phyloP scores from a whole-genome alignment of 2,113 vertebrate species.

The Trichomycterus rosablanca region DNA sequence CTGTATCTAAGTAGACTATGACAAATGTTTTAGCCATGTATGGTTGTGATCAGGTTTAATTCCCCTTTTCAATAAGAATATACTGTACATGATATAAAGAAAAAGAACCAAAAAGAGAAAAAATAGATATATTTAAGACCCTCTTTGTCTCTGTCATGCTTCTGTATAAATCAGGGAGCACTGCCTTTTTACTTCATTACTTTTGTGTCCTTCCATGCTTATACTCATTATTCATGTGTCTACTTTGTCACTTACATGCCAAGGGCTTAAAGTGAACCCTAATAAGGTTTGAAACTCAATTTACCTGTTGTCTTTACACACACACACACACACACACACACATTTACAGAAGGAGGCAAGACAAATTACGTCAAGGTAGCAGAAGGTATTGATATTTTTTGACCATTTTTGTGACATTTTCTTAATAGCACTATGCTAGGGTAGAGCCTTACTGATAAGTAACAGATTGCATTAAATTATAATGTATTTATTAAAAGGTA shows the following conservation, averaged over 20 bases:
- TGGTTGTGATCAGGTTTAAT: too few species aligned
- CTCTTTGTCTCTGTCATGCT: slow-evolving; percentile 23
- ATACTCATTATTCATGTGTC: slow-evolving; percentile 29
- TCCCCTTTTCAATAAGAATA: too few species aligned
- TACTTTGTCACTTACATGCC: slow-evolving; percentile 26
- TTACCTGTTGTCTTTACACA: slow-evolving; percentile 17
- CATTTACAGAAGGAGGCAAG: slow-evolving; percentile 1
- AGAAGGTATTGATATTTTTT: slow-evolving; percentile 30
- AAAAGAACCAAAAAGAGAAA: slow-evolving; percentile 10
- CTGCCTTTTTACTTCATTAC: slow-evolving; percentile 12
- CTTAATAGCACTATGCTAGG: slow-evolving; percentile 22
- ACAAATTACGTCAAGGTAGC: slow-evolving; percentile 8
- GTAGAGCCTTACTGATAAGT: slow-evolving; percentile 4
- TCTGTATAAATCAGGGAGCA: not conserved
- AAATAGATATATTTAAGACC: slow-evolving; percentile 14
- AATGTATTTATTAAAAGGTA: slow-evolving; percentile 1
- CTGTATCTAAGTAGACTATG: too few species aligned
- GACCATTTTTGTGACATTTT: slow-evolving; percentile 12
- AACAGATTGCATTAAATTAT: slow-evolving; percentile 1
- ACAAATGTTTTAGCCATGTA: too few species aligned
- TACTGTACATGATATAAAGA: not conserved
- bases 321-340: slow-evolving; percentile 20
- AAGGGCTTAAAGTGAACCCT: slow-evolving; percentile 39
- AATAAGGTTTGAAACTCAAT: slow-evolving; percentile 37
- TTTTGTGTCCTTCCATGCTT: slow-evolving; percentile 18